These are phyloP conservation scores for Apis mellifera DNA, from an alignment of 1,140 invertebrate species.

Conservation along the genomic window DNA sequence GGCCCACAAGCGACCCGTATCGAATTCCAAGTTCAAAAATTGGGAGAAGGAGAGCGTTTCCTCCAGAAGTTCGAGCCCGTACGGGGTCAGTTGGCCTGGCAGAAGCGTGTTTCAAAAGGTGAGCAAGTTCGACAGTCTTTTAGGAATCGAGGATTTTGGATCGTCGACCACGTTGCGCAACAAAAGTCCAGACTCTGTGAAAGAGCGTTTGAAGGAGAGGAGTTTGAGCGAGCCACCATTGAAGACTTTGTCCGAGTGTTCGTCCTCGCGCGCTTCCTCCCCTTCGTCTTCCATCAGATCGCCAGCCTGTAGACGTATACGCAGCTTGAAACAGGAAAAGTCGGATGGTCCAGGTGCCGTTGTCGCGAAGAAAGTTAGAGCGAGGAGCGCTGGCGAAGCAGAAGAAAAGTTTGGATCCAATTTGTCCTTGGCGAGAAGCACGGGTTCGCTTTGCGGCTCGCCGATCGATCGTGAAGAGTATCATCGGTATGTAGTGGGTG, in stretches of 20 bases:
- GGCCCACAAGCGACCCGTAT: conserved; percentile 86
- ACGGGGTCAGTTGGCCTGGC: conserved; percentile 68
- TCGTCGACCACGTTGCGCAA: conserved; percentile 66
- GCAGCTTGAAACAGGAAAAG: conserved; percentile 76
- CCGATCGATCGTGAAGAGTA: conserved; percentile 83
- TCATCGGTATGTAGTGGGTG: conserved; percentile 87
- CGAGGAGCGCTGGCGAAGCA: conserved; percentile 84
- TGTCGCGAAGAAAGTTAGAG: conserved; percentile 78
- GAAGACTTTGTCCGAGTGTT: conserved; percentile 65
- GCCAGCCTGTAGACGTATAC: conserved; percentile 85
- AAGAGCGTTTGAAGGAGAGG: conserved; percentile 71
- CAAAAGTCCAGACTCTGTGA: conserved; percentile 70
- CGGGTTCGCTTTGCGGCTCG: conserved; percentile 77
- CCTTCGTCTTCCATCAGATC: conserved; percentile 84
- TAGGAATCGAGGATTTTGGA: conserved; percentile 71
- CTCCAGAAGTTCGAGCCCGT: conserved; percentile 79
- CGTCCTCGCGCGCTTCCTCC: conserved; percentile 79
- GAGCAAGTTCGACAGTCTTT: conserved; percentile 76
- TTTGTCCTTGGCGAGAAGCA: conserved; percentile 76
- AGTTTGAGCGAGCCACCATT: conserved; percentile 80
- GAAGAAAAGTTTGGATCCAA: conserved; percentile 77
- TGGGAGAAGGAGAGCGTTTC: conserved; percentile 83
- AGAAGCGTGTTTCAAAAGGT: conserved; percentile 74
- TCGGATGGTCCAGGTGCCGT: conserved; percentile 56
- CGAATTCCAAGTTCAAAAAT: conserved; percentile 86